Evolutionary conservation across 2,797 vertebrate genomes (phyloP).

Genomic region (Galagoides demidoff): DNA sequence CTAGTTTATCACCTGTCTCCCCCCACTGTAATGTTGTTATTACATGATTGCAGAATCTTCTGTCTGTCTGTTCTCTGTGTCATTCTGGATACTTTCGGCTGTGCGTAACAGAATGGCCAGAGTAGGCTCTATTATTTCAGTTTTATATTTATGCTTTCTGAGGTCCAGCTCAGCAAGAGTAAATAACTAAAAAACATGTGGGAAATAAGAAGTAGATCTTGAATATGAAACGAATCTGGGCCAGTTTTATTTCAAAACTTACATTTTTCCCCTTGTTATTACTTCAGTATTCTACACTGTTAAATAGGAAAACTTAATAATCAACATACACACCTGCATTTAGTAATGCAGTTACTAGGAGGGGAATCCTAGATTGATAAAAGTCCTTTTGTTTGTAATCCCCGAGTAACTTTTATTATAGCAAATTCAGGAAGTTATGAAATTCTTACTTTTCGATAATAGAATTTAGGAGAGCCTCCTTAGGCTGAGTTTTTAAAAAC

Average conservation of each 20-base stretch:
- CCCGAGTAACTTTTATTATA: neutral
- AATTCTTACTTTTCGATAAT: slow-evolving; percentile 6
- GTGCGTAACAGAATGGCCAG: neutral
- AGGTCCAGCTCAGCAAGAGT: neutral
- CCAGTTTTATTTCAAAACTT: slow-evolving; percentile 1
- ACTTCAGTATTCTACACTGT: neutral
- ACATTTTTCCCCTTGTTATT: neutral
- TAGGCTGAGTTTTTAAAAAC: neutral
- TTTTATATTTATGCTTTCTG: neutral
- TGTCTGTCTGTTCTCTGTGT: neutral
- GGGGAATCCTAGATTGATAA: neutral
- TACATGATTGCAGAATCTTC: neutral
- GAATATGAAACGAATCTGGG: neutral
- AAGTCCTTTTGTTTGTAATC: neutral
- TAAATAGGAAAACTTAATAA: neutral
- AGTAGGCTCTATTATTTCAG: neutral
- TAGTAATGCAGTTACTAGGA: neutral
- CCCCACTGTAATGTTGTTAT: neutral
- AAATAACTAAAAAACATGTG: neutral
- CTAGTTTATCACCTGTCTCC: neutral
- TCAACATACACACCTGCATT: neutral
- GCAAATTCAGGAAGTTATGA: slow-evolving; percentile 12
- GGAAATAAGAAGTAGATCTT: neutral
- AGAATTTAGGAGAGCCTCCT: neutral
- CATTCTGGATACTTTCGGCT: neutral